These are phyloP conservation scores for Patagioenas fasciata DNA, from an alignment of 2,113 vertebrate species.

Conservation along the genomic window DNA sequence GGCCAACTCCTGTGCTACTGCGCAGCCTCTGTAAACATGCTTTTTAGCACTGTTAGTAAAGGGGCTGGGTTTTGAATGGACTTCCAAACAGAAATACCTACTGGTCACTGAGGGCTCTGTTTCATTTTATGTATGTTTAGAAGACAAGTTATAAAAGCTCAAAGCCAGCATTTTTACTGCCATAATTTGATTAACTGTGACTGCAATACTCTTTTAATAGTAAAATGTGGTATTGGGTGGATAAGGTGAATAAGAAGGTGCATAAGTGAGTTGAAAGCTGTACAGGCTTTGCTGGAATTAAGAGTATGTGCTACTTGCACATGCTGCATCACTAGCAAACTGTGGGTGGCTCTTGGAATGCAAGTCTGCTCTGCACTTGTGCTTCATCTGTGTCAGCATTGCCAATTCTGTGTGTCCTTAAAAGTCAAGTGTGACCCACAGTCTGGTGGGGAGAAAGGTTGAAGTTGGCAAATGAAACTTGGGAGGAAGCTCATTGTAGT, in stretches of 20 bases:
- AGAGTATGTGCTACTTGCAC: not conserved
- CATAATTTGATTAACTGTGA: not conserved
- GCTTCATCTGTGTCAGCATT: not conserved
- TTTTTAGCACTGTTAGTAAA: not conserved
- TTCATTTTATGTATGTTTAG: not conserved
- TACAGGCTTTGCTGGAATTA: not conserved
- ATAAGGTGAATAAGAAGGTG: not conserved
- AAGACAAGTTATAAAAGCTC: not conserved
- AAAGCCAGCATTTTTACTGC: not conserved
- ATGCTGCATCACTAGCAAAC: not conserved
- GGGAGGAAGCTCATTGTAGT: not conserved
- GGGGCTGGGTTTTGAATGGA: not conserved
- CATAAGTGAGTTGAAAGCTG: not conserved
- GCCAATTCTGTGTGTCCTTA: not conserved
- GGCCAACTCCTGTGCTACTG: not conserved
- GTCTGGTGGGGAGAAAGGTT: not conserved
- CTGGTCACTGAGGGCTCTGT: not conserved
- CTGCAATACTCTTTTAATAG: not conserved
- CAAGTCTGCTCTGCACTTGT: not conserved
- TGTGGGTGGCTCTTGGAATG: not conserved
- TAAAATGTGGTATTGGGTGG: not conserved
- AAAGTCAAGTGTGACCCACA: not conserved
- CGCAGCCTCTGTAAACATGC: not conserved
- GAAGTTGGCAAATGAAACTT: not conserved
- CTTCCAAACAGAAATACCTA: not conserved